phyloP scores from a whole-genome alignment of 2,888 invertebrate genomes.

The Ophion costatus region DNA sequence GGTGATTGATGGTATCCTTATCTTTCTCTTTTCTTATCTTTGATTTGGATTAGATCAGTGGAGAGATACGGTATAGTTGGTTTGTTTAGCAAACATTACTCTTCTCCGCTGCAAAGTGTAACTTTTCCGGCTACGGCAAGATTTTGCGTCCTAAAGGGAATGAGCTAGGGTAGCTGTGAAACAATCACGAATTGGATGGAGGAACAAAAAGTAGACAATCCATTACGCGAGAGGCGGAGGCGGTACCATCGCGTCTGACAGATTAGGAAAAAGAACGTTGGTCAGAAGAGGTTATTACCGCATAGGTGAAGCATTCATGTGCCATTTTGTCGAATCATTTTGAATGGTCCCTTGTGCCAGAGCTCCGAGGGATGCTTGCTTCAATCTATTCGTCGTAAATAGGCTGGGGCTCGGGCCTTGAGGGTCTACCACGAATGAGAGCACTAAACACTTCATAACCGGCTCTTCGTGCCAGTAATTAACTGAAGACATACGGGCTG shows the following conservation, averaged over 20 bases:
- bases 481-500: not conserved
- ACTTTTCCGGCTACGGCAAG: slow-evolving; percentile 26
- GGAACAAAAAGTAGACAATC: not conserved
- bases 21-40: not conserved
- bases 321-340: not conserved
- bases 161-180: slow-evolving; percentile 10
- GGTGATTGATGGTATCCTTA: not conserved
- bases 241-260: not conserved
- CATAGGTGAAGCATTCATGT: slow-evolving; percentile 5
- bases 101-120: not conserved
- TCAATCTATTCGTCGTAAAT: slow-evolving; percentile 19
- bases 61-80: not conserved
- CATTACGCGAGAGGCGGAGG: not conserved
- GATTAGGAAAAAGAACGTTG: slow-evolving; percentile 1
- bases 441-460: not conserved
- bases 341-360: slow-evolving; percentile 4
- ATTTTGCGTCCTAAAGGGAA: not conserved
- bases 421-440: not conserved
- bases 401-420: slow-evolving; percentile 4
- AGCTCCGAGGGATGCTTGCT: not conserved
- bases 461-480: slow-evolving; percentile 18
- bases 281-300: not conserved
- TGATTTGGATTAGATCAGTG: not conserved
- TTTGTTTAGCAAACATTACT: slow-evolving; percentile 36
- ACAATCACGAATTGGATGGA: slow-evolving; percentile 26